These are phyloP conservation scores for Neopipo cinnamomea DNA, from an alignment of 2,113 vertebrate species.

Conservation along the genomic window DNA sequence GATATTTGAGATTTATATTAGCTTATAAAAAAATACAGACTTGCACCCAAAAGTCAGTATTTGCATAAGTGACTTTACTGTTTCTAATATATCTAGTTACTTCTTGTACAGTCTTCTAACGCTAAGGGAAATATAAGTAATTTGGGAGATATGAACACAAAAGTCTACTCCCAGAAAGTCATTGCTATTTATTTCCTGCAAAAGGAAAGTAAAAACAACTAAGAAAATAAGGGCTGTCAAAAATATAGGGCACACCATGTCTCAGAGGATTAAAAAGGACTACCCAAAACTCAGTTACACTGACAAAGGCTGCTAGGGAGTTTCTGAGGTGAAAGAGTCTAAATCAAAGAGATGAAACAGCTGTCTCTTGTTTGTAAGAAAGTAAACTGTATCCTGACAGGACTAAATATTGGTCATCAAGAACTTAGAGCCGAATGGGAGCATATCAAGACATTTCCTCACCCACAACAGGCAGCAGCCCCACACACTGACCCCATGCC, in stretches of 20 bases:
- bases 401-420: not conserved
- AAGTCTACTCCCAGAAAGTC: not conserved
- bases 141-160: not conserved
- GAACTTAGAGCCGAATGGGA: not conserved
- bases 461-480: not conserved
- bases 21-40: not conserved
- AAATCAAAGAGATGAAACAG: not conserved
- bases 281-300: not conserved
- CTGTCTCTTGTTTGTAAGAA: not conserved
- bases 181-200: not conserved
- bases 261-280: not conserved
- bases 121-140: not conserved
- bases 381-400: not conserved
- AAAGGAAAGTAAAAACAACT: not conserved
- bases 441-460: not conserved
- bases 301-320: not conserved
- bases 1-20: not conserved
- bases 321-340: not conserved
- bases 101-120: not conserved
- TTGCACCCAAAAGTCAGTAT: not conserved
- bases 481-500: accelerated
- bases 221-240: not conserved
- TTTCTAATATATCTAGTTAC: not conserved
- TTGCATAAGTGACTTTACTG: conserved; percentile 1
- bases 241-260: not conserved